Conservation (phyloP, 2,888 invertebrate species). For the Falcaria lacertinaria region DNA sequence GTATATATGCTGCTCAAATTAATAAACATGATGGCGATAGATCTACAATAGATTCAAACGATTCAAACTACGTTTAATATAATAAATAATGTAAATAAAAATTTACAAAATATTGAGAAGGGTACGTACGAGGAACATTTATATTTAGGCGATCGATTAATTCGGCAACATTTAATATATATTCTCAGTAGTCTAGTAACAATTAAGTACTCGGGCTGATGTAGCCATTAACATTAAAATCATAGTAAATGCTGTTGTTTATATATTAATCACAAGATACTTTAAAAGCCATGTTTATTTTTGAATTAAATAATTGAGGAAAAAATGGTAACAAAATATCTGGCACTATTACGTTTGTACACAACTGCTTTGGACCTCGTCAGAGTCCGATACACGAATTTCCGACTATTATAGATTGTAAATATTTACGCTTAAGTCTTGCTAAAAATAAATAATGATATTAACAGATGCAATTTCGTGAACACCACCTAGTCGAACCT, state of each 20-base stretch:
- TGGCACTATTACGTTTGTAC: conserved; percentile 47
- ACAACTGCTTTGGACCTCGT: conserved; percentile 15
- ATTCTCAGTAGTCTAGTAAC: neutral
- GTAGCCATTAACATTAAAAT: conserved; percentile 33
- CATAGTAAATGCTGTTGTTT: conserved; percentile 60
- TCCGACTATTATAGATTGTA: conserved; percentile 33
- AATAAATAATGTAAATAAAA: no score
- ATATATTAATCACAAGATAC: conserved; percentile 29
- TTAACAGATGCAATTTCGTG: conserved; percentile 51
- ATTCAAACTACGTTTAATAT: no score
- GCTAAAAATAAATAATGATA: conserved; percentile 57
- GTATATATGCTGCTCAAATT: no score
- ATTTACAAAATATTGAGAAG: no score
- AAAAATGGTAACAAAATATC: conserved; percentile 29
- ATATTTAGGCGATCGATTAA: neutral
- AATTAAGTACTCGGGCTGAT: conserved; percentile 61
- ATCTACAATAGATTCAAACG: neutral
- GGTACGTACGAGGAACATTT: no score
- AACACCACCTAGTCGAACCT: conserved; percentile 23
- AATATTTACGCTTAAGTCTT: conserved; percentile 43
- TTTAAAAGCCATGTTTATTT: conserved; percentile 17
- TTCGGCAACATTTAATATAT: neutral
- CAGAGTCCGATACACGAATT: conserved; percentile 19
- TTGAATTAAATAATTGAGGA: conserved; percentile 9
- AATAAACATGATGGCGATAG: neutral